These are phyloP conservation scores for Pachymerium ferrugineum DNA, from an alignment of 2,888 invertebrate species.

Conservation along the genomic window DNA sequence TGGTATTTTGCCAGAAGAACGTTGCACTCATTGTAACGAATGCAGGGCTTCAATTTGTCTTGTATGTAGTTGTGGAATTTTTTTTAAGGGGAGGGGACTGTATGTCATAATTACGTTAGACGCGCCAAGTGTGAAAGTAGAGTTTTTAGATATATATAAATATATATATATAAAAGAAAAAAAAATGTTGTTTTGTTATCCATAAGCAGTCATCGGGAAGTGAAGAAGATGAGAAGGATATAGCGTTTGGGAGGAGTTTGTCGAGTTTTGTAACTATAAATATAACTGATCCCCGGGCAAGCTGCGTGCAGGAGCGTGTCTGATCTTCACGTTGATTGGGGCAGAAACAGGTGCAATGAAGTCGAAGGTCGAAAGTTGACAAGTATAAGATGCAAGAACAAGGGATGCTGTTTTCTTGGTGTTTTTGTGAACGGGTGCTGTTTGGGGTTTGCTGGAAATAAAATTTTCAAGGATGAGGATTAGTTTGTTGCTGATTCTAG, in stretches of 20 bases:
- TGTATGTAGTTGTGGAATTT: too few species aligned
- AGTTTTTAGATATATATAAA: not conserved
- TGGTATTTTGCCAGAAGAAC: not conserved
- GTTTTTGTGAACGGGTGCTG: too few species aligned
- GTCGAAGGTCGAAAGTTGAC: conserved; percentile 15
- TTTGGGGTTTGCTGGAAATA: too few species aligned
- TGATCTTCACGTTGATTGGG: not conserved
- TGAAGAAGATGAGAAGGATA: conserved; percentile 2
- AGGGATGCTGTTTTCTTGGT: too few species aligned
- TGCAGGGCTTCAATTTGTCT: not conserved
- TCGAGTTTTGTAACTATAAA: not conserved
- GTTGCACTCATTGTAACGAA: not conserved
- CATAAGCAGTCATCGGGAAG: conserved; percentile 10
- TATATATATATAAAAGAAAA: not conserved
- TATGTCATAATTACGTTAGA: too few species aligned
- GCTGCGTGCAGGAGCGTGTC: not conserved
- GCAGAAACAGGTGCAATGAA: not conserved
- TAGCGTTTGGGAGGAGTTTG: not conserved
- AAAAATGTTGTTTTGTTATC: conserved; percentile 7
- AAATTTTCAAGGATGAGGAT: too few species aligned
- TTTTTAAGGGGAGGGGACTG: too few species aligned
- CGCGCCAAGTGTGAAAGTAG: too few species aligned
- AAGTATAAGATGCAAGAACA: not conserved
- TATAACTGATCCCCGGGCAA: not conserved
- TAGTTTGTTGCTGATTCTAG: too few species aligned